Evolutionary conservation across 2,888 invertebrate species (phyloP), one percentile per base, ranked within the genome.

Genomic region (Listrodromus nycthemerus): DNA sequence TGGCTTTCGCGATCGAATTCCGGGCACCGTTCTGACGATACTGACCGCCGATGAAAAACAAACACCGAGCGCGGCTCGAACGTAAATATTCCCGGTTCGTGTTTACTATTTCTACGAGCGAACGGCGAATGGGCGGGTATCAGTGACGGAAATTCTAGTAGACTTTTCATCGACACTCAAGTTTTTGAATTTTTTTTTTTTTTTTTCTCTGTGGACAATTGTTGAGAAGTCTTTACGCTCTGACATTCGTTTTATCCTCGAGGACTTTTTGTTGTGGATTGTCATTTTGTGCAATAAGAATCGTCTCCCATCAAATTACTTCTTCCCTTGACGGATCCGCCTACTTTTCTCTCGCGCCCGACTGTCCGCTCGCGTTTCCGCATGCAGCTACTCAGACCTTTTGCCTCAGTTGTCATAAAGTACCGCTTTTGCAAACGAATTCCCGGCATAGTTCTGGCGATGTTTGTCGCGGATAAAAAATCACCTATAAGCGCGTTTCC

Each of bases 321-420:
- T 67, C 67, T 74, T 55, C 69, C 61, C 67, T 63, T 67, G 69
- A 33, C 27, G 52, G 50, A 67, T 82, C 61, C 13, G 65, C 75
- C 63, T 37, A 55, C 73, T 80, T 45, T 80, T 69, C 71, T 58
- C 30, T 30, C 77, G 69, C 71, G 67, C 74, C 75, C 79, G 30
- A 73, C 71, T 63, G 19, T 33, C 27, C 21, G 21, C 21, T 67
- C 73, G 45, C 50, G 69, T 73, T 78, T 69, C 52, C 45, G 67
- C 74, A 67, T 24, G 24, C 52, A 45, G 19, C 55, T 10, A 55
- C 6, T 21, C 37, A 7, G 3, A 41, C 52, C 19, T 69, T 41
- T 19, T 75, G 45, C 70, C 21, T 24, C 41, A 45, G 58, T 61
- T 52, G 19, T 76, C 24, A 24, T 10, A 13, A 21, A 27, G 55